Conservation (phyloP, 2,888 invertebrate species). For the Drosophila nr. fundita region DNA sequence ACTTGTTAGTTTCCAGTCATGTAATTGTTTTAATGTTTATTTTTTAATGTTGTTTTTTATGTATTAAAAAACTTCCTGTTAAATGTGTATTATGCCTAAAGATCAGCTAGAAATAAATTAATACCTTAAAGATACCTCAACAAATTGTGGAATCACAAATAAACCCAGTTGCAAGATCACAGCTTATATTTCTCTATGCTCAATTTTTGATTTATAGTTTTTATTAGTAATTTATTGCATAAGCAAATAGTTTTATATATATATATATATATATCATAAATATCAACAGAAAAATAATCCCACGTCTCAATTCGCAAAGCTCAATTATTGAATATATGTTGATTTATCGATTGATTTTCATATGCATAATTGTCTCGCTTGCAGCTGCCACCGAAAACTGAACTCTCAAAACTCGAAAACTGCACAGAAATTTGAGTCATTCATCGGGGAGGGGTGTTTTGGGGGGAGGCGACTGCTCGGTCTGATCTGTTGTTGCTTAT, state of each 20-base stretch:
- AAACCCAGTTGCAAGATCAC: background rate
- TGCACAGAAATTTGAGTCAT: conserved; percentile 25
- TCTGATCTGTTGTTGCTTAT: conserved; percentile 23
- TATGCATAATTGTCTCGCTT: conserved; percentile 26
- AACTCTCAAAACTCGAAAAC: background rate
- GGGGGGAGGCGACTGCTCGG: background rate
- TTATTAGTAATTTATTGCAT: background rate
- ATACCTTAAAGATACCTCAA: background rate
- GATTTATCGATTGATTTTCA: conserved; percentile 24
- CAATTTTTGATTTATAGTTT: background rate
- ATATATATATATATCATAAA: background rate
- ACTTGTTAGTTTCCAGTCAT: background rate
- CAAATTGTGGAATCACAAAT: background rate
- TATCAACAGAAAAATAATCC: conserved; percentile 5
- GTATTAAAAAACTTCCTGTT: background rate
- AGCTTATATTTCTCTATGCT: background rate
- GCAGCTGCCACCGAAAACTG: conserved; percentile 18
- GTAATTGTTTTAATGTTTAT: too few relatives aligned
- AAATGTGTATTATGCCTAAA: background rate
- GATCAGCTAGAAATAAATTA: background rate
- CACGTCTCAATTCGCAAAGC: conserved; percentile 36
- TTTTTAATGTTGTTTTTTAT: too few relatives aligned
- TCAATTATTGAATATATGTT: conserved; percentile 5
- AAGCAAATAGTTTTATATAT: background rate
- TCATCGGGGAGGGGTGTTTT: background rate